Evolutionary conservation across 2,888 invertebrate genomes (phyloP).

Genomic region (Sesamia inferens): DNA sequence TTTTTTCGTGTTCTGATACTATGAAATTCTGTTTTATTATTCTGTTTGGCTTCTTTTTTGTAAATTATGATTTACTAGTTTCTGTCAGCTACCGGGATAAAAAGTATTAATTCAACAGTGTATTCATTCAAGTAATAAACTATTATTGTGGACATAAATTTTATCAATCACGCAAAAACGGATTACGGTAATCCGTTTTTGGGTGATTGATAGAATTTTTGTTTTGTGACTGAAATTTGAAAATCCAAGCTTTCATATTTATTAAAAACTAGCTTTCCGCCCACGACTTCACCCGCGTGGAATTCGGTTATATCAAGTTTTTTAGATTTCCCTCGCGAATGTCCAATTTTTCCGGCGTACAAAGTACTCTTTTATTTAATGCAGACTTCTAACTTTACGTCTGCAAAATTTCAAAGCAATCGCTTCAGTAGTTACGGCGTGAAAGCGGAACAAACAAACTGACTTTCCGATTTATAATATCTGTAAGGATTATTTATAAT

Average conservation of each 20-base stretch:
- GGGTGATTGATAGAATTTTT: too few species aligned
- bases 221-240: not conserved
- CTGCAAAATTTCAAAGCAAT: too few species aligned
- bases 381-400: too few species aligned
- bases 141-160: not conserved
- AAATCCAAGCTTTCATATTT: not conserved
- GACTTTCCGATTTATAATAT: too few species aligned
- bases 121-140: not conserved
- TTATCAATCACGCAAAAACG: not conserved
- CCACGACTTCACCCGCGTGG: too few species aligned
- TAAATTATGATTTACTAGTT: not conserved
- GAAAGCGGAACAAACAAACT: too few species aligned
- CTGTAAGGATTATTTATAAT: too few species aligned
- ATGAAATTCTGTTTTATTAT: not conserved
- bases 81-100: not conserved
- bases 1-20: slow-evolving; percentile 16
- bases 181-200: not conserved
- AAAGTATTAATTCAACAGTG: not conserved
- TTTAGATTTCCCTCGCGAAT: too few species aligned
- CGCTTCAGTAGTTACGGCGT: too few species aligned
- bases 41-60: not conserved
- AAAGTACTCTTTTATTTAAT: too few species aligned
- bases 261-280: not conserved
- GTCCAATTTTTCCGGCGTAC: too few species aligned
- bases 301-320: too few species aligned